Conservation (phyloP, 2,888 invertebrate species). For the Malacosoma neustria region DNA sequence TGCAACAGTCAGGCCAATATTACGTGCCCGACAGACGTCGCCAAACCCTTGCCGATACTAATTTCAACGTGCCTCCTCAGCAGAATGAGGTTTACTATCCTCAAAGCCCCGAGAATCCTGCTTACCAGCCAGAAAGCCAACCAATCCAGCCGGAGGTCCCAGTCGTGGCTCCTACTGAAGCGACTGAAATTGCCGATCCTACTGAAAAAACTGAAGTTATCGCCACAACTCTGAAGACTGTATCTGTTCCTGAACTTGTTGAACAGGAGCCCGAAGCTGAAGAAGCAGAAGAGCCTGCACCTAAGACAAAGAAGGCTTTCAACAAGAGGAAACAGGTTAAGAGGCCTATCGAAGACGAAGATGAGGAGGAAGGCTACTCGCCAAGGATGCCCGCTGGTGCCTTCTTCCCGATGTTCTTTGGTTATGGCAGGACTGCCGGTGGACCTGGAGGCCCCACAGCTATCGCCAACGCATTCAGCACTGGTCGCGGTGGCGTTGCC, state of each 20-base stretch:
- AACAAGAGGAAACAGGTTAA: conserved; percentile 55
- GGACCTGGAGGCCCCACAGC: conserved; percentile 78
- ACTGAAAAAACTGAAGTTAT: conserved; percentile 42
- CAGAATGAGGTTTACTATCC: conserved; percentile 59
- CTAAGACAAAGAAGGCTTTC: conserved; percentile 44
- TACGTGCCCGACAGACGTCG: conserved; percentile 56
- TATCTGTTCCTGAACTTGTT: conserved; percentile 33
- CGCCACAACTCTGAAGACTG: conserved; percentile 29
- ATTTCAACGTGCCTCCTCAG: conserved; percentile 39
- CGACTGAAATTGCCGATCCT: conserved; percentile 41
- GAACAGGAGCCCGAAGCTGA: conserved; percentile 56
- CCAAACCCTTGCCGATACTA: conserved; percentile 44
- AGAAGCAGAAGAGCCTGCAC: conserved; percentile 41
- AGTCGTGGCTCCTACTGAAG: conserved; percentile 30
- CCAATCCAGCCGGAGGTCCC: conserved; percentile 39
- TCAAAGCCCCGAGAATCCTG: conserved; percentile 35
- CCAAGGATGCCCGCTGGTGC: conserved; percentile 68
- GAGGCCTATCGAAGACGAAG: conserved; percentile 57
- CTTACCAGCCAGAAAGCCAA: conserved; percentile 27
- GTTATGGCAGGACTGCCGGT: conserved; percentile 51
- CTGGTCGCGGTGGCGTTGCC: conserved; percentile 81
- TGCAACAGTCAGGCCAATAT: conserved; percentile 45
- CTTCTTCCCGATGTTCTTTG: conserved; percentile 81
- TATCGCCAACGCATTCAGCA: conserved; percentile 83
- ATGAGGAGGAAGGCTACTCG: conserved; percentile 65